Conservation (phyloP, 2,888 invertebrate genomes). For the Oxyteleia sp. region DNA sequence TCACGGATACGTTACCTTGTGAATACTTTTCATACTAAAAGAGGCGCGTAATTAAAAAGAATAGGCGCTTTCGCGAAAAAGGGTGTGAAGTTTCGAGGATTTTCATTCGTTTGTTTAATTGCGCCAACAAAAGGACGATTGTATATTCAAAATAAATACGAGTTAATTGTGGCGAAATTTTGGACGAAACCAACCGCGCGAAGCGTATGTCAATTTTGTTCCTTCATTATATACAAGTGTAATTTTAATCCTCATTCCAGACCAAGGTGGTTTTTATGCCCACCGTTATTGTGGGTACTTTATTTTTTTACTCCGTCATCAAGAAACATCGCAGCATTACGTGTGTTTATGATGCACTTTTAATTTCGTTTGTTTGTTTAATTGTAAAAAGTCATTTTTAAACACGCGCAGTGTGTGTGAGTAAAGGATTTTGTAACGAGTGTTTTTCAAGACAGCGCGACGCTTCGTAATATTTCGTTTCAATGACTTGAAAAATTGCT, state of each 20-base stretch:
- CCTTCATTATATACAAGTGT: conserved; percentile 23
- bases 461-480: too few species aligned
- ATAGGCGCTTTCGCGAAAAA: conserved; percentile 17
- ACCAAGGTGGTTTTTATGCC: not conserved
- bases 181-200: not conserved
- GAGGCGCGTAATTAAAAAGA: conserved; percentile 48
- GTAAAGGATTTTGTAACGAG: not conserved
- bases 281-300: conserved; percentile 5
- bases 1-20: conserved; percentile 41
- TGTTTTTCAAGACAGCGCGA: too few species aligned
- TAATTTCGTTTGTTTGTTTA: conserved; percentile 3
- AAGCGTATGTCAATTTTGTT: conserved; percentile 8
- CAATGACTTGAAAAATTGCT: too few species aligned
- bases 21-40: conserved; percentile 43
- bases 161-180: not conserved
- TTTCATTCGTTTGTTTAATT: conserved; percentile 19
- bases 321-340: not conserved
- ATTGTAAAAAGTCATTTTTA: not conserved
- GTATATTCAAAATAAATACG: conserved; percentile 13
- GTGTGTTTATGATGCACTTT: not conserved
- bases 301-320: conserved; percentile 16
- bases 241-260: conserved; percentile 25
- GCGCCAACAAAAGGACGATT: conserved; percentile 1
- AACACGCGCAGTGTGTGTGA: not conserved
- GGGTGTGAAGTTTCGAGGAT: conserved; percentile 29